Evolutionary conservation across 2,888 invertebrate genomes (phyloP).

Genomic region (Eupithecia subumbrata): DNA sequence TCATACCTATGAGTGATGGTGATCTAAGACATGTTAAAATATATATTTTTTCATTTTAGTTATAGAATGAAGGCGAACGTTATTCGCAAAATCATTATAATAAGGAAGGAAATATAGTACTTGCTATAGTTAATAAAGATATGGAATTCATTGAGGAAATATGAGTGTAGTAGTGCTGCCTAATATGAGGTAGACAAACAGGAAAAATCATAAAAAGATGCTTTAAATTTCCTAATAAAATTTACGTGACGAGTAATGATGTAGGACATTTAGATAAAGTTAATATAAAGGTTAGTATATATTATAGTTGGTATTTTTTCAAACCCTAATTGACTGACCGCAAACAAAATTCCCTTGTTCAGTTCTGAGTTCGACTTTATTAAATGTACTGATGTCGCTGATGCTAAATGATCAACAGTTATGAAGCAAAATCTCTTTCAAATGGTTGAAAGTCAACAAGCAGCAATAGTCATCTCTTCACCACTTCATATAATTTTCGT

Average conservation of each 20-base stretch:
- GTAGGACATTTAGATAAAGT: background rate
- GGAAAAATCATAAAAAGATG: background rate
- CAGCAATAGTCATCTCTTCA: background rate
- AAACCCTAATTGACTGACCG: background rate
- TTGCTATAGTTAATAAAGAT: background rate
- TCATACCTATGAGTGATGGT: background rate
- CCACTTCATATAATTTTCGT: background rate
- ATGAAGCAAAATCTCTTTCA: background rate
- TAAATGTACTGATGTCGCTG: background rate
- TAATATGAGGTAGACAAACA: background rate
- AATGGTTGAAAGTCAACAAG: background rate
- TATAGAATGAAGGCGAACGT: background rate
- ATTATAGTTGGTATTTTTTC: background rate
- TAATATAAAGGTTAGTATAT: background rate
- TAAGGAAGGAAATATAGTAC: background rate
- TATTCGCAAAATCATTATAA: background rate
- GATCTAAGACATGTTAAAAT: background rate
- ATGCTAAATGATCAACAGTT: background rate
- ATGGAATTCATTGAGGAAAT: background rate
- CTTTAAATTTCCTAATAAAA: background rate
- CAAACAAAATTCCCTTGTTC: background rate
- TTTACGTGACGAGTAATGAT: background rate
- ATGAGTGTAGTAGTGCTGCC: background rate
- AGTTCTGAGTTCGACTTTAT: background rate
- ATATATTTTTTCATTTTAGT: too few species aligned